These are phyloP conservation scores for Sminthurides bifidus DNA, from an alignment of 1,140 invertebrate species.

Conservation along the genomic window DNA sequence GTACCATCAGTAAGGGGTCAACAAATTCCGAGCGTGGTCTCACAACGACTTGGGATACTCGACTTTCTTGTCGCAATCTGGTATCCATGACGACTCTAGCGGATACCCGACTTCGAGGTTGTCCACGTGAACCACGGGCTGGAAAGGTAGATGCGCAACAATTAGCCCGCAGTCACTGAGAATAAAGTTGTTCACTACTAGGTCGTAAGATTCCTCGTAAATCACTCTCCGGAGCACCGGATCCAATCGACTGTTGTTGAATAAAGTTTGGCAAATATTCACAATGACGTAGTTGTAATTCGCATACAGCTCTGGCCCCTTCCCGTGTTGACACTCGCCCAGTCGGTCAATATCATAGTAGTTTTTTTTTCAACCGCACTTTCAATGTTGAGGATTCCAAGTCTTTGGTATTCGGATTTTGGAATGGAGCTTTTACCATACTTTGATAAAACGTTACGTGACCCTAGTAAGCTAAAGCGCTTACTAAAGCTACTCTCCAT, in stretches of 20 bases:
- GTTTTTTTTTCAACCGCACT: neutral
- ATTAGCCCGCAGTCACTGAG: neutral
- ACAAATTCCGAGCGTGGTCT: neutral
- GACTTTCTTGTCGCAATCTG: neutral
- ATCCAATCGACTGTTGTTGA: neutral
- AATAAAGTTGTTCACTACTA: neutral
- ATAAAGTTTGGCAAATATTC: neutral
- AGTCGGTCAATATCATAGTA: neutral
- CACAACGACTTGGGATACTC: neutral
- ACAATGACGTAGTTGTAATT: neutral
- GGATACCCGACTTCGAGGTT: neutral
- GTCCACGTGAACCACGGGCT: neutral
- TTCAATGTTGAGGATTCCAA: neutral
- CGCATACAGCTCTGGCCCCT: neutral
- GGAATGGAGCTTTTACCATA: neutral
- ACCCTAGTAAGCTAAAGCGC: constrained; percentile 9
- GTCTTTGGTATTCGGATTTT: neutral
- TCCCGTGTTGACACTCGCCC: neutral
- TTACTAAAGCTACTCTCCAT: no score
- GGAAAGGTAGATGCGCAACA: neutral
- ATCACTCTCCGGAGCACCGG: neutral
- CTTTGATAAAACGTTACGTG: constrained; percentile 16
- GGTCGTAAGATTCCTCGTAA: neutral
- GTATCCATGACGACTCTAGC: neutral
- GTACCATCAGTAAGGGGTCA: neutral